These are phyloP conservation scores for Petaurus breviceps DNA, from an alignment of 2,113 vertebrate species.

Conservation along the genomic window DNA sequence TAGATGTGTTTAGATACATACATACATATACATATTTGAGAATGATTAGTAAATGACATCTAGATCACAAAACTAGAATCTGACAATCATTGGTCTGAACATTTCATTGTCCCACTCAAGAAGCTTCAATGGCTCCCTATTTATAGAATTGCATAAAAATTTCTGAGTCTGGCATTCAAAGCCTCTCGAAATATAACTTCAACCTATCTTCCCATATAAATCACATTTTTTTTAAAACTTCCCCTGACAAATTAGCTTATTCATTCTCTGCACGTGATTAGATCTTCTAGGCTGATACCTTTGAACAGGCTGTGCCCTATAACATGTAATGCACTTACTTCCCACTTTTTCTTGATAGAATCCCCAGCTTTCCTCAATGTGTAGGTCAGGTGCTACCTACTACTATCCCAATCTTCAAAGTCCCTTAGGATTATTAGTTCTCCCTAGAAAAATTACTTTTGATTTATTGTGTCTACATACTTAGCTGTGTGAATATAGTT, in stretches of 20 bases:
- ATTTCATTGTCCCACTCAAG: not conserved
- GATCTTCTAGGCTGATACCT: not conserved
- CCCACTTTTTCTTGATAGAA: not conserved
- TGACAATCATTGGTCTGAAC: not conserved
- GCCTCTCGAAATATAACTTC: not conserved
- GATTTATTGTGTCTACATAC: not conserved
- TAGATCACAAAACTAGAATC: not conserved
- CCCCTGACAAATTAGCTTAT: not conserved
- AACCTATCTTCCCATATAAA: not conserved
- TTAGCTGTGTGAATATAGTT: not conserved
- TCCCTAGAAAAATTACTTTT: not conserved
- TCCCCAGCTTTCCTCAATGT: not conserved
- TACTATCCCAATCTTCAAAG: not conserved
- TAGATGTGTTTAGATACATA: no score
- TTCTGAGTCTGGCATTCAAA: not conserved
- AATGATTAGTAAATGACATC: not conserved
- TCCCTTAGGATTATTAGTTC: not conserved
- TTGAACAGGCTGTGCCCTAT: not conserved
- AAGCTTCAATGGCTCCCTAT: not conserved
- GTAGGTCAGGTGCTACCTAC: not conserved
- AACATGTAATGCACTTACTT: not conserved
- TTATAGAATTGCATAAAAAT: not conserved
- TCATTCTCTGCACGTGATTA: not conserved
- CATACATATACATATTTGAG: not conserved
- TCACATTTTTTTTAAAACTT: not conserved